Percentiles rank a stretch among this genome's conserved stretches.
These are phyloP conservation scores for Aphelenchoides bicaudatus DNA, from an alignment of 2,888 invertebrate species.

Conservation along the genomic window DNA sequence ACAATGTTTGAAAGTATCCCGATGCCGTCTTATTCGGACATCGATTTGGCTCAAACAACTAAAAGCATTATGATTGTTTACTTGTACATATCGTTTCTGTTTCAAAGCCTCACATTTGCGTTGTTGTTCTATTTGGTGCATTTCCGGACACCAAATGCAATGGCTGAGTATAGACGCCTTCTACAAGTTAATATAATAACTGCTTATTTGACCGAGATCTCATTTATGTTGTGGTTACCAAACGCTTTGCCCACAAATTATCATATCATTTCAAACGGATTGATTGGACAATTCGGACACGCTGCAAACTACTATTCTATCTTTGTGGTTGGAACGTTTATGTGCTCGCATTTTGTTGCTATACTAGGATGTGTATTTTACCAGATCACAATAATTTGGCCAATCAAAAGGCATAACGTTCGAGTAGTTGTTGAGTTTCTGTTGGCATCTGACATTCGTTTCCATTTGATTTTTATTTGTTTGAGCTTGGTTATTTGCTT, in stretches of 20 bases:
- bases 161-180: background rate
- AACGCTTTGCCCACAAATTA: background rate
- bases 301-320: background rate
- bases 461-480: background rate
- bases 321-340: background rate
- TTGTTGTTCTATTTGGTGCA: background rate
- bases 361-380: background rate
- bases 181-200: background rate
- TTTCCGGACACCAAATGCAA: background rate
- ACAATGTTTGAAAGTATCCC: too few relatives aligned
- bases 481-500: background rate
- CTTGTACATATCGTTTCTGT: background rate
- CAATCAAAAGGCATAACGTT: background rate
- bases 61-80: background rate
- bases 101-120: background rate
- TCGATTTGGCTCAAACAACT: background rate
- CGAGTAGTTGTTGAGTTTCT: background rate
- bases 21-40: background rate
- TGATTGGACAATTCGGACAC: background rate
- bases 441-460: background rate
- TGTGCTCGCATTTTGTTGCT: background rate
- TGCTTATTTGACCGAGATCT: background rate
- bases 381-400: slow-evolving; percentile 4
- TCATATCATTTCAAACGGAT: background rate
- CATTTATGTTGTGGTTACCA: background rate